These are phyloP conservation scores for Bradysia coprophila DNA, from an alignment of 1,140 invertebrate species.

Conservation along the genomic window DNA sequence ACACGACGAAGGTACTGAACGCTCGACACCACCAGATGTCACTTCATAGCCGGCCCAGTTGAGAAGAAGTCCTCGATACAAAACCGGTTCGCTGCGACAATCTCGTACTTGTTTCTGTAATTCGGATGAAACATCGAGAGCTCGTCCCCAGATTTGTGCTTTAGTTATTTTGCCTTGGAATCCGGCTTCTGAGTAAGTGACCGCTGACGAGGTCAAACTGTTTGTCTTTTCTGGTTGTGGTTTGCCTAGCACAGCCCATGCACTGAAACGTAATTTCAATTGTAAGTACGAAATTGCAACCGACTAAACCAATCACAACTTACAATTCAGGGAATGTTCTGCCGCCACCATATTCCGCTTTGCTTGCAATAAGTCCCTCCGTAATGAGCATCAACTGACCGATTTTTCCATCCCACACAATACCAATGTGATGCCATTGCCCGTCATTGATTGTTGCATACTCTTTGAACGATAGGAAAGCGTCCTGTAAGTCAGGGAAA, in stretches of 20 bases:
- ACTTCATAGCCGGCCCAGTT: slow-evolving; percentile 90
- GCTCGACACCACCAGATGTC: slow-evolving; percentile 71
- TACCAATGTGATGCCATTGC: slow-evolving; percentile 89
- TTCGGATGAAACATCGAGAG: slow-evolving; percentile 78
- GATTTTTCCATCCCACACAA: slow-evolving; percentile 79
- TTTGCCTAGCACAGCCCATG: slow-evolving; percentile 83
- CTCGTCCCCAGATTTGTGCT: slow-evolving; percentile 84
- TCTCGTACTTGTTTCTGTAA: slow-evolving; percentile 83
- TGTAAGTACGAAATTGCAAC: too few relatives aligned
- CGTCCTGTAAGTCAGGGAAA: slow-evolving; percentile 71
- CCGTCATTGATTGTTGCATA: slow-evolving; percentile 89
- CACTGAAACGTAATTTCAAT: slow-evolving; percentile 36
- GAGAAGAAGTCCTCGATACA: slow-evolving; percentile 67
- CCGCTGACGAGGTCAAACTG: slow-evolving; percentile 34
- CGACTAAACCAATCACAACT: too few relatives aligned
- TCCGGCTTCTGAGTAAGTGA: slow-evolving; percentile 62
- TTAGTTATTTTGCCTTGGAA: slow-evolving; percentile 92
- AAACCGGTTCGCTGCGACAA: slow-evolving; percentile 77
- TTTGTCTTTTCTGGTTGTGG: slow-evolving; percentile 40
- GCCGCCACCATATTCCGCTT: slow-evolving; percentile 69
- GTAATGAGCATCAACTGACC: slow-evolving; percentile 74
- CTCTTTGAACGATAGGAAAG: slow-evolving; percentile 78
- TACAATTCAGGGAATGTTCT: slow-evolving; percentile 60
- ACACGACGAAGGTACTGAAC: slow-evolving; percentile 77
- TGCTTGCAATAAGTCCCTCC: slow-evolving; percentile 82